Evolutionary conservation across 30 jellyfish, hydroid and myxozoan genomes (phyloP).

Genomic region (Calvadosia cruxmelitensis): DNA sequence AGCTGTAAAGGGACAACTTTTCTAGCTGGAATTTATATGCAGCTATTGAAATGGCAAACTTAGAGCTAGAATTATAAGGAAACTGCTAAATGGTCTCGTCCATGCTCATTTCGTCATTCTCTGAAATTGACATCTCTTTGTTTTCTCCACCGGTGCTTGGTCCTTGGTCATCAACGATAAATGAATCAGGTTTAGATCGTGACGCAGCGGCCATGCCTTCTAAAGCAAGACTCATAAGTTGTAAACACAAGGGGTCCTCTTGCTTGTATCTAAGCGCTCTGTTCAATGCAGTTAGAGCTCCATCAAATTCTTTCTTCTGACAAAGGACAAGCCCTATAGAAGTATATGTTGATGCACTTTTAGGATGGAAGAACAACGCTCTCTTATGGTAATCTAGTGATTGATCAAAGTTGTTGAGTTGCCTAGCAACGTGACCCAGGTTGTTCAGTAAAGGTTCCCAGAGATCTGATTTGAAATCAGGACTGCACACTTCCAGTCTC

Average conservation of each 20-base stretch:
- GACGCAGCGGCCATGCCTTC: slow-evolving; percentile 36
- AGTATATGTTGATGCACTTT: slow-evolving; percentile 57
- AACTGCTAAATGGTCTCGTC: background rate
- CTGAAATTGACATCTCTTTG: background rate
- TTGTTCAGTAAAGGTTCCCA: slow-evolving; percentile 83
- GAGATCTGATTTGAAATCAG: slow-evolving; percentile 32
- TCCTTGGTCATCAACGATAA: background rate
- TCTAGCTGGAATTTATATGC: too few species aligned
- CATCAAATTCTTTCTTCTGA: slow-evolving; percentile 22
- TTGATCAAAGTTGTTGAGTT: slow-evolving; percentile 38
- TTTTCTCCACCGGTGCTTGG: too few species aligned
- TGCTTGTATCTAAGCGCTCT: slow-evolving; percentile 56
- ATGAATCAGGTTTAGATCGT: slow-evolving; percentile 9
- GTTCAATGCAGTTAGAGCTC: slow-evolving; percentile 57
- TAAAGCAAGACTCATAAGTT: slow-evolving; percentile 61
- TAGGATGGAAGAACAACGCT: slow-evolving; percentile 48
- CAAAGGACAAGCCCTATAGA: slow-evolving; percentile 66
- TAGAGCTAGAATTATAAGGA: too few species aligned
- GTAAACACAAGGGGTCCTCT: slow-evolving; percentile 73
- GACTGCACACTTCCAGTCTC: slow-evolving; percentile 22
- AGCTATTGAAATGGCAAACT: too few species aligned
- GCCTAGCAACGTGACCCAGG: slow-evolving; percentile 72
- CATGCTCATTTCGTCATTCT: background rate
- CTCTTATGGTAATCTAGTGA: slow-evolving; percentile 50
- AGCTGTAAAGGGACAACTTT: too few species aligned